Percentiles rank a stretch among this genome's conserved stretches.
These are phyloP conservation scores for Ceratina australensis DNA, from an alignment of 1,140 invertebrate genomes.

Conservation along the genomic window DNA sequence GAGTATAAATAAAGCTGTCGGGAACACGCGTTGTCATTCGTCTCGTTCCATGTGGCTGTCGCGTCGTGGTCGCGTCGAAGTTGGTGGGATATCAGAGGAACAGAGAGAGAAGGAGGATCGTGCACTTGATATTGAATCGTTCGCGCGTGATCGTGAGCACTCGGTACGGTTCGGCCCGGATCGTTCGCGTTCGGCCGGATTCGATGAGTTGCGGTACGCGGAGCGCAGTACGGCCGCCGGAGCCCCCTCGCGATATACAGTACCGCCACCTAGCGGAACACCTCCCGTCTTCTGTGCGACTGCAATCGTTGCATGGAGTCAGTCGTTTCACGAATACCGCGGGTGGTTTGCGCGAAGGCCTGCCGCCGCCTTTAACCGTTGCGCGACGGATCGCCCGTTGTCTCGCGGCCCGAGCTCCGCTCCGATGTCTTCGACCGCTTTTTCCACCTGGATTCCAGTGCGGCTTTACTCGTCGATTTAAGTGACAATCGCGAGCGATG, in stretches of 20 bases:
- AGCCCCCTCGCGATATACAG: conserved; percentile 57
- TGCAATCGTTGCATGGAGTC: conserved; percentile 74
- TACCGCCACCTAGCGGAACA: conserved; percentile 64
- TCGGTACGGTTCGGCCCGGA: conserved; percentile 32
- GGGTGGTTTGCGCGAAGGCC: conserved; percentile 66
- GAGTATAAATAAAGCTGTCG: conserved; percentile 11
- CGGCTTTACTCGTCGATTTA: conserved; percentile 54
- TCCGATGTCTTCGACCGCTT: conserved; percentile 54
- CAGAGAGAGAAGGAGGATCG: conserved; percentile 49
- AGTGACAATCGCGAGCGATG: conserved; percentile 75
- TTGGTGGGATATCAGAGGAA: no score
- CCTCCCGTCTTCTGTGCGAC: conserved; percentile 61
- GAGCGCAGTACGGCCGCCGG: conserved; percentile 61
- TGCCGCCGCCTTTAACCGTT: conserved; percentile 50
- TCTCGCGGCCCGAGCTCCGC: conserved; percentile 49
- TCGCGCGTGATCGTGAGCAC: conserved; percentile 26
- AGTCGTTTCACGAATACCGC: conserved; percentile 76
- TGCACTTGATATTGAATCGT: conserved; percentile 74
- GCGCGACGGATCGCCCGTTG: conserved; percentile 49
- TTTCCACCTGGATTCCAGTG: conserved; percentile 41
- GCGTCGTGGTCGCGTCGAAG: no score
- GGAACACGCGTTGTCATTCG: conserved; percentile 3
- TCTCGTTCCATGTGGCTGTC: conserved; percentile 35
- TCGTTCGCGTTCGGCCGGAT: conserved; percentile 43
- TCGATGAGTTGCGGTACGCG: conserved; percentile 50